Base-by-base conservation (phyloP, 2,113 vertebrate genomes). In the Ifrita kowaldi region DNA sequence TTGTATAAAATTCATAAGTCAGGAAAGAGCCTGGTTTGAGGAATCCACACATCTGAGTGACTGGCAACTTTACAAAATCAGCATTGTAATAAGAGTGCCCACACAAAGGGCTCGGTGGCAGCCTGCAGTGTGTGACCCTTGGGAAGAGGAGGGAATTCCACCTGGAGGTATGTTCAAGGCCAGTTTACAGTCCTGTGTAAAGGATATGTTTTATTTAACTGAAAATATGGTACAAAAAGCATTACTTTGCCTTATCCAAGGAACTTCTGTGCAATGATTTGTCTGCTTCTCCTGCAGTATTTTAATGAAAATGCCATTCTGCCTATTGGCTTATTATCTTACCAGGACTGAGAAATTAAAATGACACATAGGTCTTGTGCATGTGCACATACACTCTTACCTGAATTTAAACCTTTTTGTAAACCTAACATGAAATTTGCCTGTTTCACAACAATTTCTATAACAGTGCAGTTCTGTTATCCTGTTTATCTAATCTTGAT, bases 131-230 rank as follows among this genome's bases (percentile, higher is more conserved):
- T 44, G 42, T n/a, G 49, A 71, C 82, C 83, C 79, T 41, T 59
- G 76, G 90, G 71, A 86, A 85, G 56, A 3, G 6, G 65, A 91
- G 46, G 60, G 39, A 90, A 87, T 93, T 92, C 88, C 85, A 89
- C 92, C 90, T 82, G 68, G 71, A 90, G 68, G 44, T 89, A 47
- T 0, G 76, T 90, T 93, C 71, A 81, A 88, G 92, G 90, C 71
- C 85, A 78, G 70, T 93, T 84, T 71, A 44, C 42, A 94, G 75
- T 14, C 3, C 76, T 42, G 12, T 27, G 47, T 60, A 49, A 94
- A 86, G 76, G 76, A 84, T 64, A 68, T 88, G 57, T 68, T 94
- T 93, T 92, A 94, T 93, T 96, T 89, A 93, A 90, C 68, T 69
- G 85, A 94, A 94, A 95, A 90, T 88, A 78, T 11, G n/a, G 27